phyloP scores from a whole-genome alignment of 2,113 vertebrate species.

The Phoenicopterus ruber region DNA sequence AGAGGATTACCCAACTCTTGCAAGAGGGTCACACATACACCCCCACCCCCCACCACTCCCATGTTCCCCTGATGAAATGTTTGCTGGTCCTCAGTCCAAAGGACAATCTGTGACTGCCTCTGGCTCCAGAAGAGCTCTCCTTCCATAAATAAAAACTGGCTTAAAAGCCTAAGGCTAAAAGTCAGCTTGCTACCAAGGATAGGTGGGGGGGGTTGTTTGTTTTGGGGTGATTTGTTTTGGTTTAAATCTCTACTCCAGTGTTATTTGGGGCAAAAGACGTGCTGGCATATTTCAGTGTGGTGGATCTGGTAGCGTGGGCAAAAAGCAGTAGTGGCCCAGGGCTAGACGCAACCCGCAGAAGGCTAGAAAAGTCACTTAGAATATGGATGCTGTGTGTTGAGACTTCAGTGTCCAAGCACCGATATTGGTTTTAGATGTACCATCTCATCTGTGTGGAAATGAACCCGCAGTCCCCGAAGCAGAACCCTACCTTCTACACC shows the following conservation, averaged over 20 bases:
- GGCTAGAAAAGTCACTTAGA: background rate
- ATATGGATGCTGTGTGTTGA: background rate
- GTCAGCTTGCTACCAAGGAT: background rate
- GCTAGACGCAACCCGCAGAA: background rate
- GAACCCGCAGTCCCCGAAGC: background rate
- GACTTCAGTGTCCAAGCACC: background rate
- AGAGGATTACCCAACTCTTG: background rate
- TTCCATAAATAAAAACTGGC: background rate
- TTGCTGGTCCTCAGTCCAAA: no score
- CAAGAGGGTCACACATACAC: background rate
- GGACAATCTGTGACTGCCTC: background rate
- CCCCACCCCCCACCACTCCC: background rate
- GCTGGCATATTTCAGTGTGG: fast-evolving
- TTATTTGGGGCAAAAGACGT: background rate
- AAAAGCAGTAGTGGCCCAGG: background rate
- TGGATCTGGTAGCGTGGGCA: background rate
- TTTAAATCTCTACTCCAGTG: background rate
- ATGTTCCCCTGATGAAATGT: background rate
- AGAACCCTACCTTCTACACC: slow-evolving; percentile 43
- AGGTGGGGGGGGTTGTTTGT: fast-evolving
- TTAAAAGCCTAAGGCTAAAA: background rate
- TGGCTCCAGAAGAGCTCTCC: background rate
- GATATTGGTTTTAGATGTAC: background rate
- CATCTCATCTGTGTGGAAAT: background rate
- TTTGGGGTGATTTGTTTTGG: background rate